Base-by-base conservation (phyloP, 2,888 invertebrate species). In the Neria commutata region DNA sequence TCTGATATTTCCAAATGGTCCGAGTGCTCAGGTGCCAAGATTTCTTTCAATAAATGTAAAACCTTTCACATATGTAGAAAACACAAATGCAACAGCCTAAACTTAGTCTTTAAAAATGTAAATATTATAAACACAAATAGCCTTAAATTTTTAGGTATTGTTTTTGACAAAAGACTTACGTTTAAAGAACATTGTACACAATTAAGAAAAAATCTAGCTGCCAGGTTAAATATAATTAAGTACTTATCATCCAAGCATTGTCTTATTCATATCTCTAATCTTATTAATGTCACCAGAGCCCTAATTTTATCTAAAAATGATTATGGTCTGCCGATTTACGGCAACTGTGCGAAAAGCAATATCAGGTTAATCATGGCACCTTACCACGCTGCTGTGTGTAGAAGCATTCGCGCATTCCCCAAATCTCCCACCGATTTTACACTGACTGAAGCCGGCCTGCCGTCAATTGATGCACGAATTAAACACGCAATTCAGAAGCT, bases 81-180 rank as follows among this genome's bases (percentile, higher is more conserved):
- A 59, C 54, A 61, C 1, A 50, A 63, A n/a, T 61, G 60, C 33
- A 33, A 26, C 1, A 54, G 54, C 37, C n/a, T n/a, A n/a, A 64
- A 48, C 1, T 6, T 64, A 8, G 11, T 14, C 2, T 53, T 54
- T 1, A 58, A 45, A 11, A 51, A 48, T 40, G 46, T 53, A 6
- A 33, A 40, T 34, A 29, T 67, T 14, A 8, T 24, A 37, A 56
- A 49, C 24, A 48, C 42, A 17, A 25, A 57, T 17, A 19, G 24
- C 10, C 3, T 64, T 10, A 49, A 49, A 59, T 54, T 64, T 17
- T 54, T 67, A 11, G 63, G 65, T 5, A 6, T 64, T n/a, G 42
- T 52, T 11, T 61, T 67, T n/a, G 62, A 60, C 26, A 56, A 61
- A 26, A 67, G 51, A 58, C 57, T 64, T 29, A 62, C 37, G 34